Percentiles rank a stretch among this genome's conserved stretches.
phyloP scores from a whole-genome alignment of 2,797 vertebrate species.

The Acrossocheilus fasciatus region DNA sequence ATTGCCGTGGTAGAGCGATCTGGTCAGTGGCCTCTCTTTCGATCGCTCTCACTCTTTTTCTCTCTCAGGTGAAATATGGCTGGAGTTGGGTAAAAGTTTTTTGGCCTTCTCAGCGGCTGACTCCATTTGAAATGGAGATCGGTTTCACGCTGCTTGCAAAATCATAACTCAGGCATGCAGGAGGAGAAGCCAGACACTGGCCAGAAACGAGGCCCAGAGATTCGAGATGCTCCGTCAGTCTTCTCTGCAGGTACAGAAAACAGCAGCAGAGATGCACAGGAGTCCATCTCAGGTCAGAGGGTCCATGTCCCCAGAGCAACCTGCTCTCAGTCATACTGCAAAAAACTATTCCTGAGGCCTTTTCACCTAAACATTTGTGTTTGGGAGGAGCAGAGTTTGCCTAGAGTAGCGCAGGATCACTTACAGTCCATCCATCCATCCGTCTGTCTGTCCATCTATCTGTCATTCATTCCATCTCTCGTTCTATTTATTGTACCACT shows the following conservation, averaged over 20 bases:
- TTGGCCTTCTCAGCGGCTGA: conserved; percentile 58
- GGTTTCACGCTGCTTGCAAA: conserved; percentile 60
- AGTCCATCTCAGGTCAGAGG: conserved; percentile 46
- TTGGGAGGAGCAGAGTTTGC: conserved; percentile 5
- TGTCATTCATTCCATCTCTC: background rate
- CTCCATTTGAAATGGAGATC: conserved; percentile 62
- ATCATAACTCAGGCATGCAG: conserved; percentile 58
- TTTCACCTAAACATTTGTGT: conserved; percentile 19
- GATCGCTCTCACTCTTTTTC: conserved; percentile 4
- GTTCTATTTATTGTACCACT: background rate
- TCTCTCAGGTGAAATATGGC: conserved; percentile 49
- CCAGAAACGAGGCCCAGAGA: conserved; percentile 55
- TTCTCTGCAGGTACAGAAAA: conserved; percentile 45
- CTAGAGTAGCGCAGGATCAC: background rate
- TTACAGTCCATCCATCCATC: background rate
- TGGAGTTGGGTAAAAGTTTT: conserved; percentile 45
- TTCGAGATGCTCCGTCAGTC: conserved; percentile 59
- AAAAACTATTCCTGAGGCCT: background rate
- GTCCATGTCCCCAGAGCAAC: conserved; percentile 28
- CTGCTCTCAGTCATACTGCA: background rate
- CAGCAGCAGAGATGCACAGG: conserved; percentile 17
- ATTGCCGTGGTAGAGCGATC: background rate
- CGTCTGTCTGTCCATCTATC: background rate
- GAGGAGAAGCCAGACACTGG: conserved; percentile 39
- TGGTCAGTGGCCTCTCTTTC: conserved; percentile 38